A percentile compares a stretch with the other conserved stretches of the same genome.
phyloP scores from a whole-genome alignment of 1,140 invertebrate genomes.

The Anastrepha ludens region DNA sequence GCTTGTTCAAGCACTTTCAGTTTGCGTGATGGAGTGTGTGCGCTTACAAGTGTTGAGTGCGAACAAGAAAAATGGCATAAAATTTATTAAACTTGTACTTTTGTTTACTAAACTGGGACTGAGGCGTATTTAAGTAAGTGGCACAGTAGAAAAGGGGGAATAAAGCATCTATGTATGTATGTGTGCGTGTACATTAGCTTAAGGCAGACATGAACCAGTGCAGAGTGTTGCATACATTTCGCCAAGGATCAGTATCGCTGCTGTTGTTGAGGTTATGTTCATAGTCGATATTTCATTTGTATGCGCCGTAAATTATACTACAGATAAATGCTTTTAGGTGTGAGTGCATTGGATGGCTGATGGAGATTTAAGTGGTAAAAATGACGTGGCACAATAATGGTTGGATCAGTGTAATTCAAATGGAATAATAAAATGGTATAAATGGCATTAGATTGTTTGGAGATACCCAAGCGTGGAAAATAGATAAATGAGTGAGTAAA shows the following conservation, averaged over 20 bases:
- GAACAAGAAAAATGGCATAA: constrained; percentile 54
- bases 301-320: constrained; percentile 31
- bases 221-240: not conserved
- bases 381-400: not conserved
- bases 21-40: not conserved
- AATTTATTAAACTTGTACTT: constrained; percentile 53
- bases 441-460: not conserved
- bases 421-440: constrained; percentile 20
- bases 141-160: not conserved
- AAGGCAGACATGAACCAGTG: not conserved
- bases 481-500: not conserved
- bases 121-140: not conserved
- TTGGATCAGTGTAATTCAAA: not conserved
- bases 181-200: not conserved
- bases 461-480: not conserved
- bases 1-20: constrained; percentile 3
- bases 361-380: constrained; percentile 47
- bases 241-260: not conserved
- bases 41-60: constrained; percentile 32
- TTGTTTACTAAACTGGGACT: constrained; percentile 10
- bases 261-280: constrained; percentile 30
- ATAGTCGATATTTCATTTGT: constrained; percentile 45
- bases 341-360: not conserved
- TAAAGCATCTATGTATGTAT: not conserved
- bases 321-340: not conserved